Base-by-base conservation (phyloP, 2,113 vertebrate species). In the Rhodinocichla rosea region DNA sequence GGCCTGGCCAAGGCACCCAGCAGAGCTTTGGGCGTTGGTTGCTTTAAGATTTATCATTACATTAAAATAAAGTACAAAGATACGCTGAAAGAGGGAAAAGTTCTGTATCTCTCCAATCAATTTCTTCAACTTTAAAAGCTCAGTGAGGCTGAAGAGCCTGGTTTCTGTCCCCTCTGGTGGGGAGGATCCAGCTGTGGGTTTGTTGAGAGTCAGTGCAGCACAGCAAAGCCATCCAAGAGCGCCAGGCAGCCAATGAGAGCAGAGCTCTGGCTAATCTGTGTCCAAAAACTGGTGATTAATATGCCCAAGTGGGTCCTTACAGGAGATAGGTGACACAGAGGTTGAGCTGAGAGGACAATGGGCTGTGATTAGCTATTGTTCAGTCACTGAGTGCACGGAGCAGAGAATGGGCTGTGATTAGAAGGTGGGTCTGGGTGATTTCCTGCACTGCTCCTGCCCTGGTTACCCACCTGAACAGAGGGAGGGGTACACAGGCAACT, bases 361-460 rank as follows among this genome's bases (percentile, higher is more conserved):
- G 67, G 63, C 37, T 81, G 83, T 96, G 96, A 97, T 97, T 70
- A 95, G 80, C 45, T 55, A 77, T 94, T 97, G 95, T 95, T 92
- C 96, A 89, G 84, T 14, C 80, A 16, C 42, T 2, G 42, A 65
- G 83, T 7, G 90, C 91, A 84, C 5, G 28, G 81, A 82, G 60
- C 11, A 84, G 20, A 95, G 77, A 96, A 97, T 57, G 71, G 88
- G 22, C 56, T 44, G 53, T 94, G 96, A 96, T 96, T 71, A 92
- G 90, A 17, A 87, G 68, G 87, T 62, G 88, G 47, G 12, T 11
- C 50, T 24, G 89, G 77, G 77, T 87, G 89, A 87, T 96, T 95
- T 33, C 77, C 21, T 21, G 79, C 94, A 30, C 6, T 60, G 52
- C 55, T 81, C 87, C 64, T 60, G 39, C 84, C 92, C 80, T 27